Percentiles rank a stretch among this genome's conserved stretches.
Conservation (phyloP, 2,888 invertebrate species). For the Glyphotaelius pellucidus region DNA sequence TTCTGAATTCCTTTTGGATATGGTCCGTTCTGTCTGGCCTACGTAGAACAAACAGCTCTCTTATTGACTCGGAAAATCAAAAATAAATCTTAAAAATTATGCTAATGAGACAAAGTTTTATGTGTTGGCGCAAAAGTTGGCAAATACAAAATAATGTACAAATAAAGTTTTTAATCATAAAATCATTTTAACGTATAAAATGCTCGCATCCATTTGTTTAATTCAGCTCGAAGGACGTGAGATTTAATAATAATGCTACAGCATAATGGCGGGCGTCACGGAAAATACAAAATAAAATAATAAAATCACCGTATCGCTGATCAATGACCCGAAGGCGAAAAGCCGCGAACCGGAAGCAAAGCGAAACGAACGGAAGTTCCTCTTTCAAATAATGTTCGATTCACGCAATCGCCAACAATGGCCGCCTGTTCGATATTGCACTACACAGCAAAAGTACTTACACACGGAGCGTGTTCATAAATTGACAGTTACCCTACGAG, state of each 20-base stretch:
- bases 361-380: slow-evolving; percentile 55
- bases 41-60: too few species aligned
- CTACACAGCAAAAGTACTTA: background rate
- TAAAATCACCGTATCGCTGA: slow-evolving; percentile 56
- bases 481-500: slow-evolving; percentile 54
- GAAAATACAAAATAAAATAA: slow-evolving; percentile 39
- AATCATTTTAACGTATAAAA: background rate
- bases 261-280: slow-evolving; percentile 39
- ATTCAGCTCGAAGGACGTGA: slow-evolving; percentile 41
- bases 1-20: too few species aligned
- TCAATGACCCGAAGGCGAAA: slow-evolving; percentile 60
- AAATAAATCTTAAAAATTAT: too few species aligned
- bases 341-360: slow-evolving; percentile 57
- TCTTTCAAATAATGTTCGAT: slow-evolving; percentile 52
- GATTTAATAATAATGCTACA: background rate
- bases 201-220: background rate
- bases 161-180: too few species aligned
- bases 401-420: slow-evolving; percentile 61
- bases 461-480: slow-evolving; percentile 43
- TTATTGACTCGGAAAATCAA: too few species aligned
- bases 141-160: too few species aligned
- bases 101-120: too few species aligned
- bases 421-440: slow-evolving; percentile 51
- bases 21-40: too few species aligned
- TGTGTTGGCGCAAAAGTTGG: too few species aligned